Percentiles rank a stretch among this genome's conserved stretches.
phyloP scores from a whole-genome alignment of 2,113 vertebrate genomes.

The Tragelaphus strepsiceros region DNA sequence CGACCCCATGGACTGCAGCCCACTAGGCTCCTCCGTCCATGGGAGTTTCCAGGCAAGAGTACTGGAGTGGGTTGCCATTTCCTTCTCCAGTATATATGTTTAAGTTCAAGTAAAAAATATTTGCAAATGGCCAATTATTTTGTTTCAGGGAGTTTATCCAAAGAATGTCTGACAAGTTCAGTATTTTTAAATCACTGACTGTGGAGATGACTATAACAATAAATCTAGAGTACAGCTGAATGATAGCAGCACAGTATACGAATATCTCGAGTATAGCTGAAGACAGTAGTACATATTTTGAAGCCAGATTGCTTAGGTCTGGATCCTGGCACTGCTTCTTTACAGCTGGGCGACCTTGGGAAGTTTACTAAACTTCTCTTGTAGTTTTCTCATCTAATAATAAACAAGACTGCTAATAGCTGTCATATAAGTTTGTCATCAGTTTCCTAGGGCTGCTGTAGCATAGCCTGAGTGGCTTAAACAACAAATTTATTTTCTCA shows the following conservation, averaged over 20 bases:
- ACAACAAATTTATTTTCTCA: neutral
- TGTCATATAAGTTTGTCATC: neutral
- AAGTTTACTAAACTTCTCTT: neutral
- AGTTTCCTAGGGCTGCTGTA: neutral
- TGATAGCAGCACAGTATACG: neutral
- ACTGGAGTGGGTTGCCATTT: too few species aligned
- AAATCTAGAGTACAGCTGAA: neutral
- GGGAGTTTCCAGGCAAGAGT: too few species aligned
- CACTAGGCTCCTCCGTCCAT: too few species aligned
- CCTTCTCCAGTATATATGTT: neutral
- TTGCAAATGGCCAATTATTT: neutral
- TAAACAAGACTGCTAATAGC: neutral
- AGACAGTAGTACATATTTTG: neutral
- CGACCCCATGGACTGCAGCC: too few species aligned
- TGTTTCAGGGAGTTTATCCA: neutral
- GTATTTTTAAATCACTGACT: neutral
- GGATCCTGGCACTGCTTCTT: neutral
- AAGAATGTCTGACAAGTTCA: neutral
- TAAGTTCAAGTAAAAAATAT: neutral
- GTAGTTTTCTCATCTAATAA: neutral
- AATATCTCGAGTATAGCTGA: neutral
- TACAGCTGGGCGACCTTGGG: neutral
- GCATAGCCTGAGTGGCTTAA: neutral
- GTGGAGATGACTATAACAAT: neutral
- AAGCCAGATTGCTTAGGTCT: neutral